Evolutionary conservation across 2,113 vertebrate genomes (phyloP), one percentile per base, ranked within the genome.

Genomic region (Falco punctatus): DNA sequence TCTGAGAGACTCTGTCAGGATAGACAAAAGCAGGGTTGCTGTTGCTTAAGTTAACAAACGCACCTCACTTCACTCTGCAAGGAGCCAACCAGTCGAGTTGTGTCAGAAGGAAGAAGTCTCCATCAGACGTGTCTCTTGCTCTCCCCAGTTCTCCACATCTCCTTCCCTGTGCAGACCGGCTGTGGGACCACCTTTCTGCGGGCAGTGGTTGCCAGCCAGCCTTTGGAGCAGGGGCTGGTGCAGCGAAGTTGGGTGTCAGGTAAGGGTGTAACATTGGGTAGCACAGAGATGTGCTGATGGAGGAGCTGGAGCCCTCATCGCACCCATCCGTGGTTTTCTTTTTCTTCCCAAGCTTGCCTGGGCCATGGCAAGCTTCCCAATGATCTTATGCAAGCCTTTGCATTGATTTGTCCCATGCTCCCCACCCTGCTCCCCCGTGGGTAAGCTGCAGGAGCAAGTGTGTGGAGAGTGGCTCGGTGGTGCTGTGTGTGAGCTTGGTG

Each of bases 401-500:
- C 33, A 5, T 38, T 48, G 46, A 52, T 87, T 5, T 0, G 0
- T 73, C 21, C 20, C 0, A 0, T 59, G 44, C 24, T 91, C 19
- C 59, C 40, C 51, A 18, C 9, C 28, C 6, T 35, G 54, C 40
- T 91, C 9, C 28, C 10, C 35, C 7, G 1, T 15, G 55, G 65
- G 32, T 14, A 15, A 78, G 51, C 64, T 40, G 42, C 42, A 35
- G 73, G 71, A 59, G 23, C 19, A 15, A 51, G 61, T 24, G 55
- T 72, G 35, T 1, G 0, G 27, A 35, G 26, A 26, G 44, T 55
- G 70, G 52, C 71, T 71, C 4, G 7, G 16, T 4, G 15, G 52
- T 22, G 52, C 33, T 66, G n/a, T 6, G 18, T 52, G 33, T 61
- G 64, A 69, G 26, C 82, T 64, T 51, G 0, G 1, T 23, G 51